phyloP scores from a whole-genome alignment of 2,113 vertebrate species.

The Atherinomorus stipes region DNA sequence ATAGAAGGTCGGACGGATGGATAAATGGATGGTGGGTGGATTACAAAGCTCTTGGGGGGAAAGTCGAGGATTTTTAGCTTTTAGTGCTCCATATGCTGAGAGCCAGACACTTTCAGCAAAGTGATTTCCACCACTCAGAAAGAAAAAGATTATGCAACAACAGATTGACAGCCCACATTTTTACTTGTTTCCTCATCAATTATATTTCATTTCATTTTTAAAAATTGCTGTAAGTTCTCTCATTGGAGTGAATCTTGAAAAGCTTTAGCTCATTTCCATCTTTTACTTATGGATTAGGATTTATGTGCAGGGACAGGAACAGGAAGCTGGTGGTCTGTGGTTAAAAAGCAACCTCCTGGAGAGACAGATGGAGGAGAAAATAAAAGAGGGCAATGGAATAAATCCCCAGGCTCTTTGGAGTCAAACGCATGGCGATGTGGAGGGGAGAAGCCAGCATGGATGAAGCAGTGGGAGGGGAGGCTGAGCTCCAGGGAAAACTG shows the following conservation, averaged over 20 bases:
- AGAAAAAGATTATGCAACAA: no score
- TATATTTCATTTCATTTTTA: no score
- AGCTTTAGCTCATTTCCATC: no score
- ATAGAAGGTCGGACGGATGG: no score
- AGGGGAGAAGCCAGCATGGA: neutral
- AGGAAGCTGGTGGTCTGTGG: constrained; percentile 22
- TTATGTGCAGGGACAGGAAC: neutral
- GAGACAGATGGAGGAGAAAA: constrained; percentile 51
- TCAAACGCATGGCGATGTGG: constrained; percentile 8
- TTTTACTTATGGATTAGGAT: neutral
- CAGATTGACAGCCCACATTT: no score
- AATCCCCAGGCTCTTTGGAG: constrained; percentile 55
- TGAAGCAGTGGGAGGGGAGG: constrained; percentile 10
- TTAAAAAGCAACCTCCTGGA: constrained; percentile 45
- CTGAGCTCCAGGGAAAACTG: neutral
- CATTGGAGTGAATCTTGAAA: no score
- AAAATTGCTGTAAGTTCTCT: no score
- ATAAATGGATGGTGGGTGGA: no score
- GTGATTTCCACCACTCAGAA: no score
- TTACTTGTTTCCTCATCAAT: no score
- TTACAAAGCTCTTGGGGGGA: neutral
- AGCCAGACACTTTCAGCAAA: no score
- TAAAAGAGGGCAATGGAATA: constrained; percentile 49
- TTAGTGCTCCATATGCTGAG: no score
- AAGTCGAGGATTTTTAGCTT: neutral